Evolutionary conservation across 2,113 vertebrate genomes (phyloP), one percentile per base, ranked within the genome.

Genomic region (Mobula hypostoma): DNA sequence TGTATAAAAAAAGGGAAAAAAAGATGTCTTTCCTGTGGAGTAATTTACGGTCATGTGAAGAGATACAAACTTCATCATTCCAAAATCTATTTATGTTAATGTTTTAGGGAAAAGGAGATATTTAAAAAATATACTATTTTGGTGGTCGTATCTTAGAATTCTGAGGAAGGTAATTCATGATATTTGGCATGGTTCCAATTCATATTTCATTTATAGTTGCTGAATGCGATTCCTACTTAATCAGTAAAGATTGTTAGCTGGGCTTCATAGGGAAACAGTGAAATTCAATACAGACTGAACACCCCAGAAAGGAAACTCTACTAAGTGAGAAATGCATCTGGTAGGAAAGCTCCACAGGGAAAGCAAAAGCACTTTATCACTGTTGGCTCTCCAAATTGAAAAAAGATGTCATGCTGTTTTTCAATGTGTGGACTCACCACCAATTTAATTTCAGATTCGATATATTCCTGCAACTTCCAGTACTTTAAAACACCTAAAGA

Each of bases 341-440:
- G 88, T 36, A 91, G 63, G n/a, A 66, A 91, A 91, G 87, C 63
- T 91, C 88, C 19, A 21, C n/a, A 7, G 91, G 68, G 32, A 48
- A 56, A 74, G 91, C 68, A 74, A 29, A 93, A 74, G 68, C 70
- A 93, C 68, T 93, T 93, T 93, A 93, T 93, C 70, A 76, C 91
- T 48, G 91, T 56, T 93, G 27, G 66, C 70, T 66, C 36, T 74
- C 24, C 40, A 93, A 76, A 93, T 93, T 93, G 91, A 93, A 74
- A 74, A 93, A 93, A 93, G 91, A 74, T 93, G 91, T 93, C 40
- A 21, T 24, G 17, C 36, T 93, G 21, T 76, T 7, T 76, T 56
- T 24, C 21, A 93, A 56, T 74, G 68, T 0, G 24, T 6, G 36
- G 68, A 93, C 29, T 93, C 40, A 15, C 40, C 70, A 56, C 36